Evolutionary conservation across 2,888 invertebrate species (phyloP).

Genomic region (Clunio marinus): DNA sequence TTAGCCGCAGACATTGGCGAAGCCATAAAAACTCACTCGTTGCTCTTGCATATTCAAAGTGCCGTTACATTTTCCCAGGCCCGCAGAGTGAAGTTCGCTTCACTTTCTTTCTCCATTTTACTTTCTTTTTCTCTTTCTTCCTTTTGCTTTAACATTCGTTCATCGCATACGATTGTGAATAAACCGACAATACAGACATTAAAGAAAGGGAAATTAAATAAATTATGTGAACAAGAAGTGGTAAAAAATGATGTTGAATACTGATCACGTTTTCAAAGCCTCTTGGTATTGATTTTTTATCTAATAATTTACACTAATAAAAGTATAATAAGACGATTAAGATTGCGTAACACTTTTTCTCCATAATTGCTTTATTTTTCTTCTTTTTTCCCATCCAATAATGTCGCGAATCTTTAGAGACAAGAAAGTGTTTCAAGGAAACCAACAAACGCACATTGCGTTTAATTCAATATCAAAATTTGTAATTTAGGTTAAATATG

Average conservation of each 20-base stretch:
- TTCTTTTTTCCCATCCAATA: no score
- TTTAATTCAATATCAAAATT: constrained; percentile 22
- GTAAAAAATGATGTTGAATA: background rate
- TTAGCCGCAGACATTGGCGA: constrained; percentile 19
- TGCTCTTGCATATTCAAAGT: constrained; percentile 32
- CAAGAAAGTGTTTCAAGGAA: no score
- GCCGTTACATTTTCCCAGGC: constrained; percentile 26
- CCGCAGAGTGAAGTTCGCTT: constrained; percentile 14
- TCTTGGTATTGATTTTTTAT: background rate
- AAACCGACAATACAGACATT: constrained; percentile 25
- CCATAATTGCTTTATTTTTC: no score
- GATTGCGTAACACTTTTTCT: no score
- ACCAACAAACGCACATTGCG: constrained; percentile 21
- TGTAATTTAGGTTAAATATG: constrained; percentile 34
- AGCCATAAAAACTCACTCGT: constrained; percentile 28
- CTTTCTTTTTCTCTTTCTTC: constrained; percentile 29
- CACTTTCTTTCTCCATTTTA: constrained; percentile 37
- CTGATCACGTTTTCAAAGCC: constrained; percentile 29
- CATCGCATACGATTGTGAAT: constrained; percentile 5
- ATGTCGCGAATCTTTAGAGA: no score
- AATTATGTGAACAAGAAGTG: background rate
- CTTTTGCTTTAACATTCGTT: background rate
- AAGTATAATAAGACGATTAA: background rate
- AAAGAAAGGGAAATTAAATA: constrained; percentile 14
- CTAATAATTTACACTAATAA: background rate